These are phyloP conservation scores for Spongilla lacustris DNA, from an alignment of 37 sponge, comb jelly and placozoan genomes.

Conservation along the genomic window DNA sequence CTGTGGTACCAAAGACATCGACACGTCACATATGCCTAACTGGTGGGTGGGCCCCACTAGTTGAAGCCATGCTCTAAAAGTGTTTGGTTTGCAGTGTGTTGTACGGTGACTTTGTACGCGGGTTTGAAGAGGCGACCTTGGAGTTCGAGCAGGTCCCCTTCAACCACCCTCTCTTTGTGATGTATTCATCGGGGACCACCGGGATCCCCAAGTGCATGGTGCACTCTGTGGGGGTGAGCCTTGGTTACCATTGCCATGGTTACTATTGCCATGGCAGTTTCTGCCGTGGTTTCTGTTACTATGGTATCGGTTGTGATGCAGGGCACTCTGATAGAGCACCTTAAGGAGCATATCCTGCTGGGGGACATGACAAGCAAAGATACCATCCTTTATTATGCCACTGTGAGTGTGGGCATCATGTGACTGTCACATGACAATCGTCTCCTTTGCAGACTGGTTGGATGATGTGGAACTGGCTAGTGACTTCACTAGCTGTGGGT, in stretches of 20 bases:
- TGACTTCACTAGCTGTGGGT: constrained; percentile 86
- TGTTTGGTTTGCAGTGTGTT: constrained; percentile 64
- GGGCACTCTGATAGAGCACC: constrained; percentile 96
- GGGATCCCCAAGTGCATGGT: constrained; percentile 99
- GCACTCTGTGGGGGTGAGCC: constrained; percentile 94
- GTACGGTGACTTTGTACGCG: constrained; percentile 70
- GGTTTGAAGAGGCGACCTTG: constrained; percentile 39
- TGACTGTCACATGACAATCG: too few species aligned
- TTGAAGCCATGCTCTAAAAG: background rate
- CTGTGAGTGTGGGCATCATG: constrained; percentile 48
- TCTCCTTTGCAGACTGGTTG: constrained; percentile 90
- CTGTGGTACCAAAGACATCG: constrained; percentile 51
- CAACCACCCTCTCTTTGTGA: constrained; percentile 98
- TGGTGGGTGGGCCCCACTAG: constrained; percentile 26
- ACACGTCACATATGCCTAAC: constrained; percentile 60
- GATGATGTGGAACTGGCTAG: constrained; percentile 99
- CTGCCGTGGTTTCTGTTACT: too few species aligned
- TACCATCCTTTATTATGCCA: constrained; percentile 93
- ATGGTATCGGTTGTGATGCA: too few species aligned
- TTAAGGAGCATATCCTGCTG: constrained; percentile 96
- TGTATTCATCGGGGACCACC: constrained; percentile 98
- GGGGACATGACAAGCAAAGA: constrained; percentile 86
- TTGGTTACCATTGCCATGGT: background rate
- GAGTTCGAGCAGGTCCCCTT: constrained; percentile 94
- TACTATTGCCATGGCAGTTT: too few species aligned